These are phyloP conservation scores for Bedellia somnulentella DNA, from an alignment of 2,888 invertebrate species.

Conservation along the genomic window DNA sequence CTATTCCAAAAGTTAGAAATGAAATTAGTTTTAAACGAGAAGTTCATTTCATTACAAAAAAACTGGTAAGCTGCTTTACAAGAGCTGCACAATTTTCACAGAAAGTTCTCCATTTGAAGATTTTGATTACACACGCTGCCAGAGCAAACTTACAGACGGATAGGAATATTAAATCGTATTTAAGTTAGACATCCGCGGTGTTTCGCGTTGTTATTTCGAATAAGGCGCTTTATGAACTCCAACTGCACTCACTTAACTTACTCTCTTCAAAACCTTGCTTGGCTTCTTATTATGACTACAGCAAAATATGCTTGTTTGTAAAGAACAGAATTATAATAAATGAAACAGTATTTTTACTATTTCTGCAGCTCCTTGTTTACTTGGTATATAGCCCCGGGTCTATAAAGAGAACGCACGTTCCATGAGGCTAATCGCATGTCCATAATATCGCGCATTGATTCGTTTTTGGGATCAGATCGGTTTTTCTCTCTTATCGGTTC, in stretches of 20 bases:
- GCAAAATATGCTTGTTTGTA: too few relatives aligned
- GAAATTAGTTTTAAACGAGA: constrained; percentile 59
- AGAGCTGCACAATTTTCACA: constrained; percentile 44
- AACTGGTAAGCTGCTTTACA: constrained; percentile 44
- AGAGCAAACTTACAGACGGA: constrained; percentile 49
- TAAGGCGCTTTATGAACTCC: constrained; percentile 51
- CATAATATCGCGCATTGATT: too few relatives aligned
- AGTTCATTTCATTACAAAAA: constrained; percentile 56
- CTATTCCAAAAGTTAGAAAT: constrained; percentile 51
- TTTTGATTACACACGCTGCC: constrained; percentile 61
- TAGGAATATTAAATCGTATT: constrained; percentile 62
- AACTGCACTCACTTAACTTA: constrained; percentile 23
- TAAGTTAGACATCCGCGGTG: constrained; percentile 54
- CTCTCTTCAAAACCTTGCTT: constrained; percentile 6
- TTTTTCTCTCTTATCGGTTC: too few relatives aligned
- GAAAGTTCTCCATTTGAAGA: constrained; percentile 48
- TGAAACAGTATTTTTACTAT: too few relatives aligned
- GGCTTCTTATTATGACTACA: too few relatives aligned
- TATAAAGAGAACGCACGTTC: too few relatives aligned
- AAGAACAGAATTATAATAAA: too few relatives aligned
- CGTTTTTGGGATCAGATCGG: too few relatives aligned
- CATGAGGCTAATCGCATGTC: too few relatives aligned
- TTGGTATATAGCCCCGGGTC: too few relatives aligned
- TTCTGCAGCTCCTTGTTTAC: too few relatives aligned
- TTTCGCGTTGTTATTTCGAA: constrained; percentile 55